phyloP scores from a whole-genome alignment of 2,888 invertebrate species.

The Cantharis lateralis region DNA sequence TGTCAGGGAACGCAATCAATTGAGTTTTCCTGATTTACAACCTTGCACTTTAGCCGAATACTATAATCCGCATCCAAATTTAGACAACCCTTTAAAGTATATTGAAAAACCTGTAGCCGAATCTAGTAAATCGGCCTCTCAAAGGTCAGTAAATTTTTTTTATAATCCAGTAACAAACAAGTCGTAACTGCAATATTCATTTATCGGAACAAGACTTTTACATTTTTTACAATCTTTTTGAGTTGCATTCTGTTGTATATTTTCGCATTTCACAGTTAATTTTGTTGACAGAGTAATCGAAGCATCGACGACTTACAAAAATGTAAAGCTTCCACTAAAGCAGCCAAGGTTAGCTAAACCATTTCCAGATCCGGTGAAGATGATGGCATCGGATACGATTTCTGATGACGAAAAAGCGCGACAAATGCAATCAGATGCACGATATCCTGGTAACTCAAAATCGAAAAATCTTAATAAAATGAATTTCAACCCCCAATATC shows the following conservation, averaged over 20 bases:
- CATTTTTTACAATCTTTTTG: too few relatives aligned
- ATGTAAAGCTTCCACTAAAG: constrained; percentile 48
- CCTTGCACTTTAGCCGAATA: constrained; percentile 39
- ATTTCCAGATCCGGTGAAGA: constrained; percentile 53
- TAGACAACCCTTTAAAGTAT: not conserved
- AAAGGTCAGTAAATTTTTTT: not conserved
- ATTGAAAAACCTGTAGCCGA: not conserved
- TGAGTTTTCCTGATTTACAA: constrained; percentile 38
- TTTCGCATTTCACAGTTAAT: not conserved
- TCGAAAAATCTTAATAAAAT: not conserved
- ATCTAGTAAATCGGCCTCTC: not conserved
- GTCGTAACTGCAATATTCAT: too few relatives aligned
- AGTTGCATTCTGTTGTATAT: too few relatives aligned
- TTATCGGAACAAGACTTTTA: too few relatives aligned
- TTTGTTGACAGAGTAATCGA: constrained; percentile 38
- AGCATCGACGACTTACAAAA: constrained; percentile 48
- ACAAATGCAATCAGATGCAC: constrained; percentile 45
- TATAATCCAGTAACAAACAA: too few relatives aligned
- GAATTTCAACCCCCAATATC: not conserved
- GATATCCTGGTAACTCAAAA: constrained; percentile 1
- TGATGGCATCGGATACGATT: constrained; percentile 50
- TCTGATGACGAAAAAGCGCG: constrained; percentile 53
- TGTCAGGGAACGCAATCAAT: constrained; percentile 22
- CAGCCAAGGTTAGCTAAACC: constrained; percentile 49
- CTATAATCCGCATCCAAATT: constrained; percentile 29